These are phyloP conservation scores for Drosophila varians DNA, from an alignment of 1,140 invertebrate genomes.

Conservation along the genomic window DNA sequence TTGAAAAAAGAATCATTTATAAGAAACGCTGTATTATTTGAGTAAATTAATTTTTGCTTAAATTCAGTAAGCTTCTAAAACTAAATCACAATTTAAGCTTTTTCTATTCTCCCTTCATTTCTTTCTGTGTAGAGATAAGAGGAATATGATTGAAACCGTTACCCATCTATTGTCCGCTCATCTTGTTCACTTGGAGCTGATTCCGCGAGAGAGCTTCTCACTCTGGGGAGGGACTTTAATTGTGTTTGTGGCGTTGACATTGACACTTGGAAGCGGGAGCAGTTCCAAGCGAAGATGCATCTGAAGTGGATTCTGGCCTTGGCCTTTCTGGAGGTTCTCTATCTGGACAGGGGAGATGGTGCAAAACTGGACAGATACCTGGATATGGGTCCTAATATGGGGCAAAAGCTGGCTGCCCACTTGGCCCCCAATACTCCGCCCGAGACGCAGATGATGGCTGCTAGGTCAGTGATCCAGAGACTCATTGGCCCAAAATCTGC, in stretches of 20 bases:
- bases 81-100: not conserved
- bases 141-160: not conserved
- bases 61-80: too few species aligned
- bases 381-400: conserved; percentile 15
- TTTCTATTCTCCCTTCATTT: not conserved
- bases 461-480: conserved; percentile 40
- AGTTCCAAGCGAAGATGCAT: conserved; percentile 6
- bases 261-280: conserved; percentile 25
- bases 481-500: conserved; percentile 44
- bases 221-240: conserved; percentile 8
- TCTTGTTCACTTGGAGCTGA: conserved; percentile 18
- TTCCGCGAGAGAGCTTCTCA: conserved; percentile 17
- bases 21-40: too few species aligned
- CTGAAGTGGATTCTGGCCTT: conserved; percentile 24
- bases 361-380: not conserved
- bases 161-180: conserved; percentile 24
- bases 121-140: not conserved
- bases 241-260: conserved; percentile 23
- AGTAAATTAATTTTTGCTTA: too few species aligned
- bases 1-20: too few species aligned
- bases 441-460: conserved; percentile 55
- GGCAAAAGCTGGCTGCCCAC: conserved; percentile 29
- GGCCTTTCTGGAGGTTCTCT: conserved; percentile 22
- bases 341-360: conserved; percentile 1
- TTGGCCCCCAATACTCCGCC: conserved; percentile 33